phyloP scores from a whole-genome alignment of 2,113 vertebrate species.

The Pantherophis guttatus region DNA sequence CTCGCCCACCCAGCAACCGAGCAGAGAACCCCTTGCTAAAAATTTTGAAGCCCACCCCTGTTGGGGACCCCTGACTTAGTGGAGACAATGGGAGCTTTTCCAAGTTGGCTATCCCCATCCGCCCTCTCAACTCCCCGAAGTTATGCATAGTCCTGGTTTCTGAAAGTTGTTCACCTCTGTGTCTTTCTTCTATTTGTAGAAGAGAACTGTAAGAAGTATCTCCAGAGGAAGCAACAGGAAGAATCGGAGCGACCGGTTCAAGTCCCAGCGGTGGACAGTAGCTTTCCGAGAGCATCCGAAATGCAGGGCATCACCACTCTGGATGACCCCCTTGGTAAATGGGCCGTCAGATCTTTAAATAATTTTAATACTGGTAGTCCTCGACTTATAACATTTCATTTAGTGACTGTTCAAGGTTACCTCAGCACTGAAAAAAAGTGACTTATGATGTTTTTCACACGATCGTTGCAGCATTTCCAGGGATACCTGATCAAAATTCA shows the following conservation, averaged over 20 bases:
- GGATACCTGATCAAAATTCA: not conserved
- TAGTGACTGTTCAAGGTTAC: not conserved
- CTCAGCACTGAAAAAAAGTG: not conserved
- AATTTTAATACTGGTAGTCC: not conserved
- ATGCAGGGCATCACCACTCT: conserved; percentile 77
- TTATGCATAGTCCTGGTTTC: not conserved
- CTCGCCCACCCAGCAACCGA: too few relatives aligned
- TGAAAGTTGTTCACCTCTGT: accelerated
- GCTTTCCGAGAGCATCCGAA: conserved; percentile 66
- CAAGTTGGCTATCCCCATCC: not conserved
- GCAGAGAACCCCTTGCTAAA: too few relatives aligned
- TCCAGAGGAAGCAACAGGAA: conserved; percentile 61
- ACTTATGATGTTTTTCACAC: not conserved
- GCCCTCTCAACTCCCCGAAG: not conserved
- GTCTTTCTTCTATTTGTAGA: conserved; percentile 61
- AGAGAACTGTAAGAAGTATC: conserved; percentile 81
- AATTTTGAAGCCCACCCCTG: too few relatives aligned
- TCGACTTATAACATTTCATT: not conserved
- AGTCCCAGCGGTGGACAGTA: conserved; percentile 87
- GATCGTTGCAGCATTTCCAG: not conserved
- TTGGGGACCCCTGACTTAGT: not conserved
- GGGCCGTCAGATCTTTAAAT: accelerated
- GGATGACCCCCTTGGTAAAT: conserved; percentile 80
- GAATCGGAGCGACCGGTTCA: conserved; percentile 78
- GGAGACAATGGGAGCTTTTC: not conserved